Base-by-base conservation (phyloP, 2,113 vertebrate species). In the Alosa alosa region DNA sequence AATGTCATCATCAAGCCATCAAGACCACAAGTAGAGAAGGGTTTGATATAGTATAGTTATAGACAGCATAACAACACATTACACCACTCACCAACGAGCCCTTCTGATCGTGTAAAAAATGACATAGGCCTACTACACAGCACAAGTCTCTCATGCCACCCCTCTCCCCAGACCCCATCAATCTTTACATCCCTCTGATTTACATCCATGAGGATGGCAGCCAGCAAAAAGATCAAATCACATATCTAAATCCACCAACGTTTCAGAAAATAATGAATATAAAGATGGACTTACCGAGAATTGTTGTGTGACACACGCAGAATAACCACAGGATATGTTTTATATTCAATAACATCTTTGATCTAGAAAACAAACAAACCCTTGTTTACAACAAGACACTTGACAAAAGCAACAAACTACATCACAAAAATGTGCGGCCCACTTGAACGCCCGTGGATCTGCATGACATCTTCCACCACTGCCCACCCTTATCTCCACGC, bases 281-380 rank as follows among this genome's bases (percentile, higher is more conserved):
- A 47, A 47, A 57, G n/a, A 81, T 20, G 39, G 84, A 88, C 94
- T 88, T 93, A 95, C 95, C 91, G 89, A 91, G 89, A 89, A 88
- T 91, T 82, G 93, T 94, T 92, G 95, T 91, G 90, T 94, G 93
- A 87, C 95, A 94, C 0, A 96, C 92, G 86, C 92, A 97, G 87
- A 89, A 97, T 86, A 99, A 94, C 97, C 97, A 98, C 91, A 98
- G 94, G 93, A 99, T 93, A 87, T 94, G 95, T 91, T 96, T 97
- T 93, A 98, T 94, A 91, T 95, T 96, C 92, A 95, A 93, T 91
- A 96, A 90, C 98, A 99, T 99, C 96, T 97, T 97, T 94, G 91
- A 91, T 95, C 96, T 92, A 83, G 8, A 68, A 52, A 31, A 78
- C 36, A 78, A 78, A 78, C 31, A 72, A 72, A 72, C 64, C 39